Base-by-base conservation (phyloP, 2,797 vertebrate species). In the Diplodus sargus region DNA sequence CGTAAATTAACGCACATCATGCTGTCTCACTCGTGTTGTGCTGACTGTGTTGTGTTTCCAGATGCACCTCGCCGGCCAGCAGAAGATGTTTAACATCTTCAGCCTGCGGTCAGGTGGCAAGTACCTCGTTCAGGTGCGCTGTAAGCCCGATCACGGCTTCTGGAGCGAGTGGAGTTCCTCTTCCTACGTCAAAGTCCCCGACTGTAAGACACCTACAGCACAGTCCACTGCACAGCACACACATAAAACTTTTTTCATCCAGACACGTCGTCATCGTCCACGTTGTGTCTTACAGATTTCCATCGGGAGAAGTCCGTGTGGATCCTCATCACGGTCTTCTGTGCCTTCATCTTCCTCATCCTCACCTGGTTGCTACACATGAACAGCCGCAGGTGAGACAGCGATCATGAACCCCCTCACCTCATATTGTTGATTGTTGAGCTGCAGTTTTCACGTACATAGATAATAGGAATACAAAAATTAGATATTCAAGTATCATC, bases 121-220 rank as follows among this genome's bases (percentile, higher is more conserved):
- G 54, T 97, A 97, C 60, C 52, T 95, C n/a, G 91, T 97, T 13
- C 95, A 98, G 88, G 96, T 98, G 78, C 97, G 96, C 71, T 98
- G 97, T 81, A 96, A 93, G 61, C 95, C 97, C 0, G 96, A 97
- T 75, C 94, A 96, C 2, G 97, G 97, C 66, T 96, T 95, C 67
- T 98, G 97, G 97, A 98, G 98, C 9, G 92, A 96, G 71, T 99
- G 98, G 98, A 96, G 96, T 78, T 58, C 87, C 11, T 76, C 94
- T 6, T 87, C 78, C 63, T 88, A 89, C 48, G 62, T 95, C 74
- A 89, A 93, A 65, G 93, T 97, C 76, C 96, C 95, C 1, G 87
- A 91, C 72, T 96, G 98, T 99, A 91, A 97, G 97, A 84, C 5
- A 66, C 74, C 62, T 22, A 43, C 56, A 25, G 18, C 34, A 18